A percentile compares a stretch with the other conserved stretches of the same genome.
These are phyloP conservation scores for Pao palembangensis DNA, from an alignment of 2,113 vertebrate genomes.

Conservation along the genomic window DNA sequence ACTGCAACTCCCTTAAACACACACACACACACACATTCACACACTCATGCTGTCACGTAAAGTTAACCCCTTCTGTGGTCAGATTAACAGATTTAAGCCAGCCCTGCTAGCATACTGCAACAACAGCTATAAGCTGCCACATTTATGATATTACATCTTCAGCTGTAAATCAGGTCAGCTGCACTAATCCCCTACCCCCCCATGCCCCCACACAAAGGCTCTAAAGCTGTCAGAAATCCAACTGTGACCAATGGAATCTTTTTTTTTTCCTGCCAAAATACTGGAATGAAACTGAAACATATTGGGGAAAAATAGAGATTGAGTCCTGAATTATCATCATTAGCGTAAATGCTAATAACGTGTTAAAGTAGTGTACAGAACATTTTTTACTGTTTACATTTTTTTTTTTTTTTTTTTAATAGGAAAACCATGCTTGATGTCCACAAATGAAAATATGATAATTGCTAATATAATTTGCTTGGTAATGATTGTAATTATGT, in stretches of 20 bases:
- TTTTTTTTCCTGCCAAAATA: constrained; percentile 1
- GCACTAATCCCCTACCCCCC: constrained; percentile 40
- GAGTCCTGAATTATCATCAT: background rate
- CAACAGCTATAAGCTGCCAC: constrained; percentile 61
- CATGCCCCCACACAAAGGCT: background rate
- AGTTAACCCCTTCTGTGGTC: constrained; percentile 21
- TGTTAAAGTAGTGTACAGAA: too few species aligned
- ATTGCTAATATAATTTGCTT: too few species aligned
- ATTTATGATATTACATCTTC: constrained; percentile 71
- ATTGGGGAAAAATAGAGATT: constrained; percentile 10
- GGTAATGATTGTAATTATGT: background rate
- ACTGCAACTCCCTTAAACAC: too few species aligned
- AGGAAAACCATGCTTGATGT: background rate
- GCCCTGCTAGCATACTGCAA: constrained; percentile 19
- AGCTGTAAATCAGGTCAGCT: constrained; percentile 67
- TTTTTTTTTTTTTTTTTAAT: background rate
- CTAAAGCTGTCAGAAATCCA: constrained; percentile 1
- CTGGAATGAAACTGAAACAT: constrained; percentile 9
- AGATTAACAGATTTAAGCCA: constrained; percentile 64
- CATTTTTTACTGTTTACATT: background rate
- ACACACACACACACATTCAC: background rate
- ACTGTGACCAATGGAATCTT: constrained; percentile 12
- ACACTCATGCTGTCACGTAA: background rate
- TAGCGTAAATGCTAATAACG: constrained; percentile 1
- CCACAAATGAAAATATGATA: background rate